phyloP scores from a whole-genome alignment of 2,113 vertebrate species.

The Leptobrachium ailaonicum region DNA sequence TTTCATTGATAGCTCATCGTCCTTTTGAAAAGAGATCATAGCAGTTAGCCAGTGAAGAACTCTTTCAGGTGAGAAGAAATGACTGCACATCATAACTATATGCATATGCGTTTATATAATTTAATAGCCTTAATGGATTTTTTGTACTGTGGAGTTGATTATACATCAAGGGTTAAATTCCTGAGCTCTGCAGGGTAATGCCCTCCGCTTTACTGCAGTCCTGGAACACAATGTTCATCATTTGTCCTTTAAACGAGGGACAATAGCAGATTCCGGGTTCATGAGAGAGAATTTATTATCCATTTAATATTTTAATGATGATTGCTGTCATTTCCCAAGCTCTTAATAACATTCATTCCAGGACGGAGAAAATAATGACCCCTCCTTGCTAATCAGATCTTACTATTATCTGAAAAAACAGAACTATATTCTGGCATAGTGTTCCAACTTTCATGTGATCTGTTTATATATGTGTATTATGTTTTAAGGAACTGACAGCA shows the following conservation, averaged over 20 bases:
- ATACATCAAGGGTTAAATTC: not conserved
- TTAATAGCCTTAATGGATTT: not conserved
- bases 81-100: too few species aligned
- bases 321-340: conserved; percentile 12
- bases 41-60: too few species aligned
- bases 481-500: too few species aligned
- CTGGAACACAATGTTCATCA: conserved; percentile 20
- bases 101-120: not conserved
- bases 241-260: conserved; percentile 19
- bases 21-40: too few species aligned
- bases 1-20: too few species aligned
- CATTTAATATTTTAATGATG: conserved; percentile 28
- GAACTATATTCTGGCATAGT: not conserved
- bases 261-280: conserved; percentile 10
- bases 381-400: not conserved
- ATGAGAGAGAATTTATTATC: conserved; percentile 13
- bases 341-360: not conserved
- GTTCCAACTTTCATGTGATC: too few species aligned
- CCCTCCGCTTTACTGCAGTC: conserved; percentile 15
- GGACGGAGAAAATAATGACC: not conserved
- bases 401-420: conserved; percentile 6
- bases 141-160: not conserved
- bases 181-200: not conserved
- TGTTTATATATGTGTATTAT: too few species aligned
- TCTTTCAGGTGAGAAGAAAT: too few species aligned